These are phyloP conservation scores for Vulpes ferrilata DNA, from an alignment of 2,113 vertebrate species.

Conservation along the genomic window DNA sequence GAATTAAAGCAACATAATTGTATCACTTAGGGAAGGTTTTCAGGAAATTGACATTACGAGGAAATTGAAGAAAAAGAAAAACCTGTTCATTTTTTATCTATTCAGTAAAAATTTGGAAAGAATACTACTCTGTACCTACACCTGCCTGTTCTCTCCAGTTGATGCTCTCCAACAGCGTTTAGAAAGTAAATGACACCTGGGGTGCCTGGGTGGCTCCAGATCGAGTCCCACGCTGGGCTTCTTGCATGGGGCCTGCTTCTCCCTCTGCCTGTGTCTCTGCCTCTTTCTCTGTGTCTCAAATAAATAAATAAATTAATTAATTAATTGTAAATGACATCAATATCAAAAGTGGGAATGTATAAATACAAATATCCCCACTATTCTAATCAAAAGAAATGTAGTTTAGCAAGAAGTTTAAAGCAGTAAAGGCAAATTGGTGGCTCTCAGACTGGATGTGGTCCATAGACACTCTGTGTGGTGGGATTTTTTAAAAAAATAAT, in stretches of 20 bases:
- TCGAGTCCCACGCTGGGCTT: no score
- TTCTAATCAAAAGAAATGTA: not conserved
- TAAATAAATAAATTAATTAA: no score
- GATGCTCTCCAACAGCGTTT: not conserved
- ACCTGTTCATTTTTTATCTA: not conserved
- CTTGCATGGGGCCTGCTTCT: no score
- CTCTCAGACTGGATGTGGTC: not conserved
- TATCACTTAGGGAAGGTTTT: slow-evolving; percentile 37
- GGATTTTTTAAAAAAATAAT: not conserved
- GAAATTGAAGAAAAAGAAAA: not conserved
- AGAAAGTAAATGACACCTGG: not conserved
- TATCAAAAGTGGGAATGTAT: not conserved
- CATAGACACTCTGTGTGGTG: not conserved
- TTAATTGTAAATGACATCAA: not conserved
- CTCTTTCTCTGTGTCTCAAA: no score
- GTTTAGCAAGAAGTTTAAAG: not conserved
- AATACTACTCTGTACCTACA: not conserved
- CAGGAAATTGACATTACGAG: slow-evolving; percentile 53
- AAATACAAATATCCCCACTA: not conserved
- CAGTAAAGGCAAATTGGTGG: not conserved
- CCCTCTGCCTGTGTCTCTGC: no score
- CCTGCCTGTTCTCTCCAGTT: not conserved
- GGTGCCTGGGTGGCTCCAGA: no score
- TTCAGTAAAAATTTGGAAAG: not conserved
- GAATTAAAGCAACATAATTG: slow-evolving; percentile 42